Evolutionary conservation across 2,797 vertebrate genomes (phyloP).

Genomic region (Vipera latastei): DNA sequence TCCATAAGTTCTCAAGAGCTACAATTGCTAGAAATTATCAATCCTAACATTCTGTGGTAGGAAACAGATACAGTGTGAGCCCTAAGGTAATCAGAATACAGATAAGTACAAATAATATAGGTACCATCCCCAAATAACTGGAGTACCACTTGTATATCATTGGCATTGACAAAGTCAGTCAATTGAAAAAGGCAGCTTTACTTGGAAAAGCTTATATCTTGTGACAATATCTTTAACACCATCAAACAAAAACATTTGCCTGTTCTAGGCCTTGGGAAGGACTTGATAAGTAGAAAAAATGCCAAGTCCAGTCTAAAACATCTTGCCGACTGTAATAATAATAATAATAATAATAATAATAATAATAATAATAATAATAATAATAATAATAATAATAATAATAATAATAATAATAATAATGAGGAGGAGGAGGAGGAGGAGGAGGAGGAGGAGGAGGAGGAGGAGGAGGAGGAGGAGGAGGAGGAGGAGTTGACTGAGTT

Average conservation of each 20-base stretch:
- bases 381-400: too few species aligned
- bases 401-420: too few species aligned
- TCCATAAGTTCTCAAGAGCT: too few species aligned
- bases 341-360: too few species aligned
- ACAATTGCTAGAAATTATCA: too few species aligned
- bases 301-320: background rate
- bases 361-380: too few species aligned
- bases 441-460: accelerated
- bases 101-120: background rate
- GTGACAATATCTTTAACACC: background rate
- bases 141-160: background rate
- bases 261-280: background rate
- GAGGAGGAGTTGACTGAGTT: too few species aligned
- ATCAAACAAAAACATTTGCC: background rate
- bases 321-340: background rate
- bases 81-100: background rate
- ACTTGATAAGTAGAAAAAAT: background rate
- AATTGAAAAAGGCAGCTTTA: background rate
- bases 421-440: too few species aligned
- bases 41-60: too few species aligned
- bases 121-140: background rate
- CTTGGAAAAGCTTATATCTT: background rate
- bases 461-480: too few species aligned
- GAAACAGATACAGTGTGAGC: background rate
- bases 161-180: background rate